These are phyloP conservation scores for Apis laboriosa DNA, from an alignment of 1,140 invertebrate species.

Conservation along the genomic window DNA sequence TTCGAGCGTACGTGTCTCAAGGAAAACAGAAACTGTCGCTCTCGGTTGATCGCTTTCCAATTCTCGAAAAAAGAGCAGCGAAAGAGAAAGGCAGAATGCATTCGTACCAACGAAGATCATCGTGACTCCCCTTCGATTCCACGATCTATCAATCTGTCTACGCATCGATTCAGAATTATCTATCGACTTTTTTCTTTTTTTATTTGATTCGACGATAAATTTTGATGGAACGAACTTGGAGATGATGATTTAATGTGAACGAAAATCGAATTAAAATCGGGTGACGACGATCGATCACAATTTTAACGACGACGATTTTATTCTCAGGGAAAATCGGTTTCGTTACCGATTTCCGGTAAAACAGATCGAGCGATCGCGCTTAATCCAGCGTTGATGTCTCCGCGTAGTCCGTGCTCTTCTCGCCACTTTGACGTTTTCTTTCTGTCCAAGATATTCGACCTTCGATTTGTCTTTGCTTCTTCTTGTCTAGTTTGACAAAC, in stretches of 20 bases:
- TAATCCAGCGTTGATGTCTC: not conserved
- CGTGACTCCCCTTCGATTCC: conserved; percentile 4
- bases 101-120: not conserved
- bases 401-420: not conserved
- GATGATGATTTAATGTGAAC: not conserved
- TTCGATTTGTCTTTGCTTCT: not conserved
- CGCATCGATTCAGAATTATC: too few relatives aligned
- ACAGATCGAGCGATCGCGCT: too few relatives aligned
- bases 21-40: conserved; percentile 4
- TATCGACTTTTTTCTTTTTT: too few relatives aligned
- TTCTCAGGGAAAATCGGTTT: not conserved
- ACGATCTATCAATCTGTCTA: too few relatives aligned
- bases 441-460: not conserved
- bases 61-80: not conserved
- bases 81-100: not conserved
- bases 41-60: conserved; percentile 36
- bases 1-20: not conserved
- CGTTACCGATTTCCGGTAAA: not conserved
- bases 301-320: conserved; percentile 24
- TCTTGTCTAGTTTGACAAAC: too few relatives aligned
- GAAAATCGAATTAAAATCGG: not conserved
- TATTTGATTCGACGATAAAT: too few relatives aligned
- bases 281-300: not conserved
- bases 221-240: not conserved
- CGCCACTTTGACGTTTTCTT: not conserved